Conservation (phyloP, 1,140 invertebrate species). For the Neodiprion virginianus region DNA sequence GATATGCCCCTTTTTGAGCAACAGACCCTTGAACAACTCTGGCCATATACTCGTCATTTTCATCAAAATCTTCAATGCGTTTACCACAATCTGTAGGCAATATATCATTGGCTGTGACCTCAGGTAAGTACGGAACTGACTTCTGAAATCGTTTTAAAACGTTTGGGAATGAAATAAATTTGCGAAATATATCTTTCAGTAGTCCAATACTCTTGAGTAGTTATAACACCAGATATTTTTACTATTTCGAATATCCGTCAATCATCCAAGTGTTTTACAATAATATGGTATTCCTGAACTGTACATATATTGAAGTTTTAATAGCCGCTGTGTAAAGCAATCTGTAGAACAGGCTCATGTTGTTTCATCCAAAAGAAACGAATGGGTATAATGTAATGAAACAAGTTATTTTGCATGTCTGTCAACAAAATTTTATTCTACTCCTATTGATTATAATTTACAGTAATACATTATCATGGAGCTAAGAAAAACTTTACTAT, state of each 20-base stretch:
- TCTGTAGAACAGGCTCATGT: too few relatives aligned
- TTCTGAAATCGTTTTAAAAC: not conserved
- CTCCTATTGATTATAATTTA: not conserved
- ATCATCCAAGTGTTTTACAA: too few relatives aligned
- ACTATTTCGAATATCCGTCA: too few relatives aligned
- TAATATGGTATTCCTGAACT: too few relatives aligned
- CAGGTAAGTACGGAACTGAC: conserved; percentile 35
- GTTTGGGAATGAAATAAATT: not conserved
- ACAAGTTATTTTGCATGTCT: too few relatives aligned
- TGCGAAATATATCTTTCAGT: too few relatives aligned
- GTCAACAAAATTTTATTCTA: not conserved
- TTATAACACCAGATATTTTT: too few relatives aligned
- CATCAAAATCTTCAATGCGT: conserved; percentile 57
- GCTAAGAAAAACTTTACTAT: not conserved
- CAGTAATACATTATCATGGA: not conserved
- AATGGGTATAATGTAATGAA: too few relatives aligned
- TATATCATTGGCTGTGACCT: conserved; percentile 47
- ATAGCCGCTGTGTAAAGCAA: too few relatives aligned
- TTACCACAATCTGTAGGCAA: conserved; percentile 61
- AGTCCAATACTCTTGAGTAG: too few relatives aligned
- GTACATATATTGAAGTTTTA: too few relatives aligned
- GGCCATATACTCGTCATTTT: conserved; percentile 54
- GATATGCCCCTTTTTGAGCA: conserved; percentile 71
- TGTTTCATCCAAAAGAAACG: too few relatives aligned
- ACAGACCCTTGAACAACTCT: conserved; percentile 65